Percentiles rank a stretch among this genome's conserved stretches.
Conservation (phyloP, 2,113 vertebrate species). For the Sula dactylatra region DNA sequence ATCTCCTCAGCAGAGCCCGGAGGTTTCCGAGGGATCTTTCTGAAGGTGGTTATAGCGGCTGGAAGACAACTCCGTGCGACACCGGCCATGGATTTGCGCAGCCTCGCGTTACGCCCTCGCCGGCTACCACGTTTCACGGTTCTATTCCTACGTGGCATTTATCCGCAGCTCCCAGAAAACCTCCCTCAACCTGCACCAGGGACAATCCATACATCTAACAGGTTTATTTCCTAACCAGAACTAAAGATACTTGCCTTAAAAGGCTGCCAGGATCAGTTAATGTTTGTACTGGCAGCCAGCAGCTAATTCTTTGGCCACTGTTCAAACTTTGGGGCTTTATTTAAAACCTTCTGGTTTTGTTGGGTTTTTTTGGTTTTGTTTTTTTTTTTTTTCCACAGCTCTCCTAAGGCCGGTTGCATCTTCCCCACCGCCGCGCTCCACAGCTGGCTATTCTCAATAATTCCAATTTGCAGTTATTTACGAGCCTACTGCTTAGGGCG, state of each 20-base stretch:
- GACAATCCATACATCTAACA: background rate
- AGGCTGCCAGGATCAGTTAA: background rate
- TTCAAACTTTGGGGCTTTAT: background rate
- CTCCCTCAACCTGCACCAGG: background rate
- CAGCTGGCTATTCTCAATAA: background rate
- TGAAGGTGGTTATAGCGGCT: background rate
- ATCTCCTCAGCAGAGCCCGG: background rate
- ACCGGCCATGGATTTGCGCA: too few relatives aligned
- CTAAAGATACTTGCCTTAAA: background rate
- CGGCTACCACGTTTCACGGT: too few relatives aligned
- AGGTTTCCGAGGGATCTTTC: background rate
- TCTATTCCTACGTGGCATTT: background rate
- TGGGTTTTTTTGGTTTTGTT: too few relatives aligned
- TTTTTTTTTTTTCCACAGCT: background rate
- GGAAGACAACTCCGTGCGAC: background rate
- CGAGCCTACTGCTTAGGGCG: accelerated
- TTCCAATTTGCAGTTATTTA: too few relatives aligned
- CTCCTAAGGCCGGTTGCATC: background rate
- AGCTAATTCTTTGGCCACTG: background rate
- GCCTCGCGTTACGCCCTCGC: background rate
- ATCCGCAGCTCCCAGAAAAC: background rate
- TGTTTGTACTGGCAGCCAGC: background rate
- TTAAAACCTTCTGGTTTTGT: background rate
- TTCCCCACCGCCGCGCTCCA: background rate
- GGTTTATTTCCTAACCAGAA: background rate